phyloP scores from a whole-genome alignment of 23 tunicate genomes.

The Trididemnum clinides region DNA sequence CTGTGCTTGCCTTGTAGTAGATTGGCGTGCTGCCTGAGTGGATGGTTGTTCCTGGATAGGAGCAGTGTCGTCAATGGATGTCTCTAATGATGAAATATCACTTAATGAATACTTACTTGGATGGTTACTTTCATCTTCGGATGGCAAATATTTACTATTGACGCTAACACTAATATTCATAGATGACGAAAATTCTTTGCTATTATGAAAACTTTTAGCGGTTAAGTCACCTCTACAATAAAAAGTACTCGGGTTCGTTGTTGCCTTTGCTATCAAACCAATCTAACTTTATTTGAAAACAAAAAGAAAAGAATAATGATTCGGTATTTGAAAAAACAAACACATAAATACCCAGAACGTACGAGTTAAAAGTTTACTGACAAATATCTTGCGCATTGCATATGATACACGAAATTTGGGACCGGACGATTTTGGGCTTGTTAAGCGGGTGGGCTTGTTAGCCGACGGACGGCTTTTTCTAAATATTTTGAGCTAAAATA shows the following conservation, averaged over 20 bases:
- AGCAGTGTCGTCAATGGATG: not conserved
- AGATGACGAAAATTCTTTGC: not conserved
- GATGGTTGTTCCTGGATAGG: not conserved
- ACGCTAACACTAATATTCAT: not conserved
- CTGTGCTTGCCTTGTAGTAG: not conserved
- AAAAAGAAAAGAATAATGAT: not conserved
- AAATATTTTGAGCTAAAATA: too few species aligned
- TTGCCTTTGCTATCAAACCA: not conserved
- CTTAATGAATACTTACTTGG: too few species aligned
- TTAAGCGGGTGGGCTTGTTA: too few species aligned
- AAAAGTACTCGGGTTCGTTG: not conserved
- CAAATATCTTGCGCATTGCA: not conserved
- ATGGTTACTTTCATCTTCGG: too few species aligned
- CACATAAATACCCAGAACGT: not conserved
- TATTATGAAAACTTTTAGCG: not conserved
- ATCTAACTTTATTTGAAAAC: not conserved
- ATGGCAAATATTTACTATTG: too few species aligned
- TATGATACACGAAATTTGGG: not conserved
- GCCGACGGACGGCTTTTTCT: too few species aligned
- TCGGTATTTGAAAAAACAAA: not conserved
- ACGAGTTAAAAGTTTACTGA: too few species aligned
- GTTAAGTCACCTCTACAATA: not conserved
- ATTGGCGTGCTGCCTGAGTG: not conserved
- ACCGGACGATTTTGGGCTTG: too few species aligned
- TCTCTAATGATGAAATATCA: too few species aligned